These are phyloP conservation scores for Nematostella vectensis DNA, from an alignment of 92 coral and sea anemone species.

Conservation along the genomic window DNA sequence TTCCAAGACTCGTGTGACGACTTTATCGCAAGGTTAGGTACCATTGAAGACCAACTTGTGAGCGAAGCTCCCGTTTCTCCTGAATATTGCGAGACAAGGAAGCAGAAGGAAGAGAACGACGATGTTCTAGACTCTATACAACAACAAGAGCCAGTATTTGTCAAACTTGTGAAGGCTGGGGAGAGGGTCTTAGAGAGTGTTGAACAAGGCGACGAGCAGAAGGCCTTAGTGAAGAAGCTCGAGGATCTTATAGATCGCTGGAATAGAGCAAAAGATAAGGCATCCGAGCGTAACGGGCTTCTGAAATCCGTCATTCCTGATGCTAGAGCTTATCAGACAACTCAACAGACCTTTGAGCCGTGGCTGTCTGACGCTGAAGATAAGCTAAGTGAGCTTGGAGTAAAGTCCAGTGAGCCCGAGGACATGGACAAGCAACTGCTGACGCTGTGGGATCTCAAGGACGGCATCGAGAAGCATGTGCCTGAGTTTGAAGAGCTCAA, in stretches of 20 bases:
- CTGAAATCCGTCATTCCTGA: conserved; percentile 60
- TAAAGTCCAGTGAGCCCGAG: conserved; percentile 50
- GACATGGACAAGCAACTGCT: conserved; percentile 59
- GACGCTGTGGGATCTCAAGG: conserved; percentile 62
- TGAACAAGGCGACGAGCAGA: conserved; percentile 70
- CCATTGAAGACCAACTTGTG: conserved; percentile 65
- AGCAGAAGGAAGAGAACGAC: conserved; percentile 80
- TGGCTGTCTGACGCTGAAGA: conserved; percentile 78
- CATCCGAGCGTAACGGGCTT: conserved; percentile 39
- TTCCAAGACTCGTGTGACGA: conserved; percentile 88
- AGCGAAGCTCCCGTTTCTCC: conserved; percentile 78
- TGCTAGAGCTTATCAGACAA: conserved; percentile 58
- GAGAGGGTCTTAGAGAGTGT: conserved; percentile 65
- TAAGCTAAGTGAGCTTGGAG: conserved; percentile 39
- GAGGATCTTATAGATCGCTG: conserved; percentile 74
- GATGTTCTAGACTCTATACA: conserved; percentile 48
- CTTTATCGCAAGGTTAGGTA: conserved; percentile 60
- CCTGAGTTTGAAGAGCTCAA: conserved; percentile 57
- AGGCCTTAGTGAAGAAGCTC: conserved; percentile 54
- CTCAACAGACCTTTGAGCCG: conserved; percentile 41
- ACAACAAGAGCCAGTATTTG: conserved; percentile 82
- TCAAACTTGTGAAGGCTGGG: conserved; percentile 69
- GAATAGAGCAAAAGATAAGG: conserved; percentile 58
- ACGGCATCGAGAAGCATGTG: conserved; percentile 66
- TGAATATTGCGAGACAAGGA: conserved; percentile 61